Conservation (phyloP, 2,888 invertebrate species). For the Pilophorus perplexus region DNA sequence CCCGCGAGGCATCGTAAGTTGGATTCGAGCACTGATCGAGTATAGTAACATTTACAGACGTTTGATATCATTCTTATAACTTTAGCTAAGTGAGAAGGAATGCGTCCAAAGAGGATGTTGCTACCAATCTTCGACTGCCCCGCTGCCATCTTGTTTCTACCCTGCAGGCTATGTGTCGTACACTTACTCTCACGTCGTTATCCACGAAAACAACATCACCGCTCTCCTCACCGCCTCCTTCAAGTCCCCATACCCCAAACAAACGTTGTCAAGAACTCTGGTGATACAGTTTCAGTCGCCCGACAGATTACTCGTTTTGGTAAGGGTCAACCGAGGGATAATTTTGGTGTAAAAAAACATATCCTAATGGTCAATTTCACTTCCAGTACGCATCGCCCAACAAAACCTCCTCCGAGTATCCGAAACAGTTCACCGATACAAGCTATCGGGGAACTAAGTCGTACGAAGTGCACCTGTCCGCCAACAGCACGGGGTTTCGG, state of each 20-base stretch:
- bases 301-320: not conserved
- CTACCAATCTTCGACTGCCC: slow-evolving; percentile 5
- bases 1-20: slow-evolving; percentile 4
- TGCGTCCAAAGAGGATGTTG: slow-evolving; percentile 20
- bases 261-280: no score
- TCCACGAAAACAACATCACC: not conserved
- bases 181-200: not conserved
- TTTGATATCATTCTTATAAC: no score
- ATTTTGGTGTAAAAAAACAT: not conserved
- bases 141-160: slow-evolving; percentile 25
- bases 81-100: no score
- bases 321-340: no score
- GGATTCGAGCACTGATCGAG: no score
- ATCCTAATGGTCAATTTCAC: not conserved
- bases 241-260: slow-evolving; percentile 19
- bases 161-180: slow-evolving; percentile 2
- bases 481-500: slow-evolving; percentile 1
- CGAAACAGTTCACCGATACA: no score
- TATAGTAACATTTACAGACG: no score
- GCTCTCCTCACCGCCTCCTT: slow-evolving; percentile 13
- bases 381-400: no score
- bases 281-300: not conserved
- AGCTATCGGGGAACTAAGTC: no score
- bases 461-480: not conserved
- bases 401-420: no score